Evolutionary conservation across 2,888 invertebrate genomes (phyloP).

Genomic region (Pristionchus maxplancki): DNA sequence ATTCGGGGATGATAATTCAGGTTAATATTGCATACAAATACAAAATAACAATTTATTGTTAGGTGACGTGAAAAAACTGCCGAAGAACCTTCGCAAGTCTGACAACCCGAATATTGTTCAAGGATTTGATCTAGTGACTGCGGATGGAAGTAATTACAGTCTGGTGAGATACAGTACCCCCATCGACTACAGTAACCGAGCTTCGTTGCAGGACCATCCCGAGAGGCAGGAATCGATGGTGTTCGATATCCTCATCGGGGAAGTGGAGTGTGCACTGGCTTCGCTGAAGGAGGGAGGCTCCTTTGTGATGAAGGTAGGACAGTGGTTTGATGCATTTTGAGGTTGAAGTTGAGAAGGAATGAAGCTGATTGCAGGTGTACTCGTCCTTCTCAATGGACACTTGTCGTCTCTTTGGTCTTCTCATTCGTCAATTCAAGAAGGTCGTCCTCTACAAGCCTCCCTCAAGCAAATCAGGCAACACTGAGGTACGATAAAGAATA

Average conservation of each 20-base stretch:
- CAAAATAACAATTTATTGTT: background rate
- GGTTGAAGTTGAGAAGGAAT: background rate
- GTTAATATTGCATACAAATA: background rate
- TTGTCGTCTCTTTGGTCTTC: conserved; percentile 52
- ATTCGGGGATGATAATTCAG: conserved; percentile 59
- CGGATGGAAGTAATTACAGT: conserved; percentile 64
- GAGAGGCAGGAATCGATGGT: conserved; percentile 58
- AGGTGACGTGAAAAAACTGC: conserved; percentile 47
- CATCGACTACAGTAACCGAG: background rate
- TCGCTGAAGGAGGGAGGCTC: conserved; percentile 57
- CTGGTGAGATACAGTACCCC: conserved; percentile 27
- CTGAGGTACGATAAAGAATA: conserved; percentile 56
- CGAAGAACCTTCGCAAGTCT: background rate
- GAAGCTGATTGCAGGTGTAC: conserved; percentile 17
- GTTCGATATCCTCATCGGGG: conserved; percentile 54
- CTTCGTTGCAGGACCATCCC: conserved; percentile 59
- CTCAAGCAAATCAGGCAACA: conserved; percentile 66
- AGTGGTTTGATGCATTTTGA: no score
- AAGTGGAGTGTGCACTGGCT: conserved; percentile 58
- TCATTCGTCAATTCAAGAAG: conserved; percentile 53
- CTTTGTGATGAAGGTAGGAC: conserved; percentile 61
- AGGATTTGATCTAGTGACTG: conserved; percentile 61
- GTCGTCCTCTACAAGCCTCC: conserved; percentile 60
- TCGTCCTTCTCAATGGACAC: conserved; percentile 53
- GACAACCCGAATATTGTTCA: no score